Evolutionary conservation across 2,888 invertebrate species (phyloP).

Genomic region (Athalia circularis): DNA sequence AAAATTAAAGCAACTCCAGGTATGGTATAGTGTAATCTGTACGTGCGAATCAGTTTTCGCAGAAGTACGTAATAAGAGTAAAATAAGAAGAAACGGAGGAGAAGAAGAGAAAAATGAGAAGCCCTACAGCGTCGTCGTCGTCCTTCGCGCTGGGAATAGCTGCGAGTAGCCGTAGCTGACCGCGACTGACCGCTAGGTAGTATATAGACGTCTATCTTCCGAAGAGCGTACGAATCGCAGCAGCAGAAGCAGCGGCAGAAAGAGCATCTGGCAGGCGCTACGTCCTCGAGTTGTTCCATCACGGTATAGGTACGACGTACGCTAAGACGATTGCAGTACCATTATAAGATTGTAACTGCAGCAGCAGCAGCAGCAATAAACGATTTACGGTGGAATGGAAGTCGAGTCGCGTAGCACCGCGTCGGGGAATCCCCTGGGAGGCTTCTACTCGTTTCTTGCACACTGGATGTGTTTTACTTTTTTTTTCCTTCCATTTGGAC

Average conservation of each 20-base stretch:
- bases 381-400: no score
- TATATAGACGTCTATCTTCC: slow-evolving; percentile 32
- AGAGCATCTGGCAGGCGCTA: slow-evolving; percentile 44
- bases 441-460: slow-evolving; percentile 8
- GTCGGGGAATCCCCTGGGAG: slow-evolving; percentile 33
- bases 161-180: slow-evolving; percentile 26
- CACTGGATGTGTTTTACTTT: not conserved
- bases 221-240: not conserved
- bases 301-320: not conserved
- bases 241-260: not conserved
- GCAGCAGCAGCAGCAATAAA: no score
- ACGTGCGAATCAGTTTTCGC: no score
- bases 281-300: not conserved
- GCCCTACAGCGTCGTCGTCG: not conserved
- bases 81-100: not conserved
- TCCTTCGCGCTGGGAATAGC: slow-evolving; percentile 17
- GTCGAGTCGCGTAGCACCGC: not conserved
- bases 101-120: not conserved
- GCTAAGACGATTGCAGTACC: not conserved
- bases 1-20: not conserved
- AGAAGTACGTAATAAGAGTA: no score
- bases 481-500: not conserved
- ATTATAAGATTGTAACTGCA: not conserved
- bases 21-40: no score
- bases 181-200: slow-evolving; percentile 25